phyloP scores from a whole-genome alignment of 1,140 invertebrate genomes.

The Proales similis region DNA sequence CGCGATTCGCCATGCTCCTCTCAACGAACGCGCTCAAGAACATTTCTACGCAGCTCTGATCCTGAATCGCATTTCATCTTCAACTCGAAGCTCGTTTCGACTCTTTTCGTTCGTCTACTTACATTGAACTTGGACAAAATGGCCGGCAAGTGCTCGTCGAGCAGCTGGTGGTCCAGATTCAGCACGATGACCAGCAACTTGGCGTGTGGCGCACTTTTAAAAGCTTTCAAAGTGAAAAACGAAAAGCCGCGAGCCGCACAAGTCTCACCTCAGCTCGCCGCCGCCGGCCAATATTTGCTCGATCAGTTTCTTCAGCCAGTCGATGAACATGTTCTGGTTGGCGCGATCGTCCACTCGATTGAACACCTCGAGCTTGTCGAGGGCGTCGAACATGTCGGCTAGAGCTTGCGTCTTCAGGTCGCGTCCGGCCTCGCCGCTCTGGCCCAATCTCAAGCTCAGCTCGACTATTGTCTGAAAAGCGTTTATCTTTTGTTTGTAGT shows the following conservation, averaged over 20 bases:
- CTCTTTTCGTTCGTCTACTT: no score
- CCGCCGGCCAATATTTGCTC: background rate
- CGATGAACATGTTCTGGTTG: slow-evolving; percentile 14
- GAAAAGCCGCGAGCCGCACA: background rate
- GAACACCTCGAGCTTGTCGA: slow-evolving; percentile 18
- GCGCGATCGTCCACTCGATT: slow-evolving; percentile 17
- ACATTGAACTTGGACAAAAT: no score
- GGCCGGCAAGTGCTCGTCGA: slow-evolving; percentile 18
- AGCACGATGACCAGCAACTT: slow-evolving; percentile 4
- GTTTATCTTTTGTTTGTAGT: slow-evolving; percentile 18
- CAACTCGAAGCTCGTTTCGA: no score
- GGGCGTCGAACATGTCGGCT: background rate
- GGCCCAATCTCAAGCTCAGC: background rate
- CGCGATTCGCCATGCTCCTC: no score
- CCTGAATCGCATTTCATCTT: no score
- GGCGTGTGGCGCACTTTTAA: background rate
- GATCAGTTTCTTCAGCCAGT: slow-evolving; percentile 16
- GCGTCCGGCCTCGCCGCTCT: background rate
- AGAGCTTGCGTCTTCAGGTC: slow-evolving; percentile 21
- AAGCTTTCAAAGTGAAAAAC: background rate
- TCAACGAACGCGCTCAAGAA: no score
- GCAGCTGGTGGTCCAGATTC: slow-evolving; percentile 17
- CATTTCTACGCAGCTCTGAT: no score
- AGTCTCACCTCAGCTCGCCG: background rate
- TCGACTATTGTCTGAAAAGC: slow-evolving; percentile 12